phyloP scores from a whole-genome alignment of 2,888 invertebrate genomes.

The Trachelus stipa region DNA sequence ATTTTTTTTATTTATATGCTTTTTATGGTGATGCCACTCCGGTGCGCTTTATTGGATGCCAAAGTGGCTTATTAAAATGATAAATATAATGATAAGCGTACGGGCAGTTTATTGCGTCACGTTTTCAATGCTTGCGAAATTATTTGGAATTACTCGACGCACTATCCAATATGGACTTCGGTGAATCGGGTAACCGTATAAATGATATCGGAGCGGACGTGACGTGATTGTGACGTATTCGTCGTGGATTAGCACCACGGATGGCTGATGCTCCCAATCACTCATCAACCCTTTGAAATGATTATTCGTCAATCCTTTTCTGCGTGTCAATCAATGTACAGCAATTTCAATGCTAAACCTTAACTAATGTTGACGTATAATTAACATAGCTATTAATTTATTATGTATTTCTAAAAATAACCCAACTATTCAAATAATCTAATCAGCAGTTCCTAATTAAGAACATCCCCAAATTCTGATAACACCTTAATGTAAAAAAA shows the following conservation, averaged over 20 bases:
- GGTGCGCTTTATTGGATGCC: not conserved
- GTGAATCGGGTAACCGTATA: conserved; percentile 27
- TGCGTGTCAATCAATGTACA: not conserved
- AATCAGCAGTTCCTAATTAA: not conserved
- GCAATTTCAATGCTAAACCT: not conserved
- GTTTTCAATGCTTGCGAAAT: conserved; percentile 23
- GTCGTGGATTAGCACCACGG: conserved; percentile 11
- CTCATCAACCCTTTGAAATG: not conserved
- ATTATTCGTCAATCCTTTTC: not conserved
- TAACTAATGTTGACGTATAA: not conserved
- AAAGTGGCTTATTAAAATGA: not conserved
- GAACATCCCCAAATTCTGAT: not conserved
- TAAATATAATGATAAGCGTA: not conserved
- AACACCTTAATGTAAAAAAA: not conserved
- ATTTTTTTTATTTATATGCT: not conserved
- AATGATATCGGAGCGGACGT: conserved; percentile 34
- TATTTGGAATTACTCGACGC: conserved; percentile 21
- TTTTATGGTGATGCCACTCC: not conserved
- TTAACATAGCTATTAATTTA: not conserved
- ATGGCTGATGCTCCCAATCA: not conserved
- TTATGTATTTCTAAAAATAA: not conserved
- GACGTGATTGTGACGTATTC: conserved; percentile 48
- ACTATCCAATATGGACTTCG: conserved; percentile 24
- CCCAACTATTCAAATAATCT: not conserved
- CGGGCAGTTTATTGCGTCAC: not conserved